Base-by-base conservation (phyloP, 2,797 vertebrate genomes). In the Acanthurus tractus region DNA sequence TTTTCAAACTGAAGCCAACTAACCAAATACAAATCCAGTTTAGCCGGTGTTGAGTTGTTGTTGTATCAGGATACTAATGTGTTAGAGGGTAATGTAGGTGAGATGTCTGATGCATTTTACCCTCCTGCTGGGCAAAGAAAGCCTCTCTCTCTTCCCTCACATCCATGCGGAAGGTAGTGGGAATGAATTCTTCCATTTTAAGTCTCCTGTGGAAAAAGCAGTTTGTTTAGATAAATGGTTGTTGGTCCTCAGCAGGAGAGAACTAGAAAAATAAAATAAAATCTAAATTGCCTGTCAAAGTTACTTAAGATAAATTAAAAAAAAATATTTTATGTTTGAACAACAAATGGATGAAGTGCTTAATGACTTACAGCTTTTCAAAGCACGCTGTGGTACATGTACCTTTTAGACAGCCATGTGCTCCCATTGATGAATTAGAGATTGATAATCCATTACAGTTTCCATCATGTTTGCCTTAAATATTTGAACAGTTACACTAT, bases 171-270 rank as follows among this genome's bases (percentile, higher is more conserved):
- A 95, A 97, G 8, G 96, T 97, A 6, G 94, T 93, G 0, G 97
- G 97, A 80, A 97, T 95, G 83, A 98, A 98, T 1, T 97, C 96
- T 5, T 96, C 93, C 93, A 97, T 96, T 89, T 92, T 96, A 75
- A 97, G 82, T 23, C 87, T 77, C 90, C 97, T 98, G 81, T 23
- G 23, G 29, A 34, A 34, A 7, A 34, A 34, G 29, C 29, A 0
- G 5, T 34, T 34, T 34, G 29, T 7, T 34, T 34, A 34, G 29
- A 34, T 34, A 34, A 34, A 34, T 34, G 29, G 29, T 34, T 34
- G 29, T 34, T 5, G 6, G 29, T 34, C 6, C 29, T 34, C 29
- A 34, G 6, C 29, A 34, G 29, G 29, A 34, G 29, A 34, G 44
- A 52, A 56, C 29, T 7, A 17, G 0, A 18, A 1, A 44, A 56